Conservation (phyloP, 1,140 invertebrate genomes). For the Microplitis mediator region DNA sequence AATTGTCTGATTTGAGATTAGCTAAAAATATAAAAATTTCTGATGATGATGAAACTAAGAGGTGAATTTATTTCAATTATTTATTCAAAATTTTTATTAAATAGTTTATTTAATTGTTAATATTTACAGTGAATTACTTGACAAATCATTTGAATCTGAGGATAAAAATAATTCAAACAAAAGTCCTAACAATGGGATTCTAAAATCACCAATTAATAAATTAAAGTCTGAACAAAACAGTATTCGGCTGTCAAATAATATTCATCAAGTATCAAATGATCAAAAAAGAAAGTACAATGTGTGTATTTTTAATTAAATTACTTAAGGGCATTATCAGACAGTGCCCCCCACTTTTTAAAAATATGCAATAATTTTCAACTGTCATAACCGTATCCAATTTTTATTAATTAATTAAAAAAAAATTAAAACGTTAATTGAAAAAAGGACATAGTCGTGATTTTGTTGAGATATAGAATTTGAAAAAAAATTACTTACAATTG, state of each 20-base stretch:
- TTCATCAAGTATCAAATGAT: conserved; percentile 29
- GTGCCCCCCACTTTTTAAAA: too few species aligned
- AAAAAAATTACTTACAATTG: too few species aligned
- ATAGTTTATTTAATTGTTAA: conserved; percentile 11
- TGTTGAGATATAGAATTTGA: too few species aligned
- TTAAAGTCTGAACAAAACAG: conserved; percentile 28
- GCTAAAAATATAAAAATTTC: conserved; percentile 10
- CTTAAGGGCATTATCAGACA: too few species aligned
- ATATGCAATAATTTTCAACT: too few species aligned
- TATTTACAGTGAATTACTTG: not conserved
- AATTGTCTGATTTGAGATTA: conserved; percentile 26
- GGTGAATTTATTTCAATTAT: conserved; percentile 23
- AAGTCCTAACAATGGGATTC: conserved; percentile 8
- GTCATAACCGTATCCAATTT: too few species aligned
- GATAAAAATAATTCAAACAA: conserved; percentile 13
- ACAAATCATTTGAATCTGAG: not conserved
- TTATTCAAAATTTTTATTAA: not conserved
- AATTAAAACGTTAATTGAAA: too few species aligned
- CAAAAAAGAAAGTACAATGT: conserved; percentile 34
- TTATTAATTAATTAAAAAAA: too few species aligned
- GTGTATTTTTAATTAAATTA: conserved; percentile 13
- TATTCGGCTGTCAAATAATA: conserved; percentile 27
- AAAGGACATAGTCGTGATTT: too few species aligned
- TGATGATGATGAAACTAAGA: conserved; percentile 5
- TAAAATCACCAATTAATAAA: conserved; percentile 25